phyloP scores from a whole-genome alignment of 2,888 invertebrate genomes.

The Drosophila imparisetae region DNA sequence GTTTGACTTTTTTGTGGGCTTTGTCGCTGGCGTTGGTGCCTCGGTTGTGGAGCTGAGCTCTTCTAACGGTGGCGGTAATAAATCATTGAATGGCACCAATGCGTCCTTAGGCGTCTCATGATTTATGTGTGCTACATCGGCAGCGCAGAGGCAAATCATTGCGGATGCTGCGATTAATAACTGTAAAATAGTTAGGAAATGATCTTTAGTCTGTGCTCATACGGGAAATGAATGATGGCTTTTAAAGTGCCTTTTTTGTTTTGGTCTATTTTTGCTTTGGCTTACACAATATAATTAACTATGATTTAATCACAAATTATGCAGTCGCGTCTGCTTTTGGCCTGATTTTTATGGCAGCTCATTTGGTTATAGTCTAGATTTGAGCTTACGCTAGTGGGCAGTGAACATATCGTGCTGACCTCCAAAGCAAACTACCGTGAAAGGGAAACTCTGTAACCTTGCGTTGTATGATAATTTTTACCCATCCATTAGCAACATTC shows the following conservation, averaged over 20 bases:
- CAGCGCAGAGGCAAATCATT: constrained; percentile 61
- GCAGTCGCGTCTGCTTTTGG: constrained; percentile 42
- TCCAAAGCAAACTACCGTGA: constrained; percentile 29
- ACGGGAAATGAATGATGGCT: constrained; percentile 46
- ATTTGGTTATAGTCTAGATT: constrained; percentile 46
- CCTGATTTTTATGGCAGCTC: constrained; percentile 51
- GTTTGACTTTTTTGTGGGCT: constrained; percentile 68
- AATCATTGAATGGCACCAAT: constrained; percentile 80
- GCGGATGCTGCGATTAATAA: constrained; percentile 75
- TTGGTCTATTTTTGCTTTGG: constrained; percentile 2
- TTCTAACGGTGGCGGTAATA: constrained; percentile 77
- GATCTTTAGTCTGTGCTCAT: constrained; percentile 25
- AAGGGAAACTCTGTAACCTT: constrained; percentile 53
- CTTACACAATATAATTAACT: constrained; percentile 53
- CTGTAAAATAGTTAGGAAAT: constrained; percentile 66
- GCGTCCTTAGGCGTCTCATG: constrained; percentile 57
- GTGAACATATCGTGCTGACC: constrained; percentile 24
- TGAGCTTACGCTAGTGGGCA: constrained; percentile 35
- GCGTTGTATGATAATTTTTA: constrained; percentile 59
- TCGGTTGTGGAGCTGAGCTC: constrained; percentile 31
- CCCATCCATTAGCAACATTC: not conserved
- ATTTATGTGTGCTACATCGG: constrained; percentile 74
- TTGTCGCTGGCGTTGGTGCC: constrained; percentile 34
- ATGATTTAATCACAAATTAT: constrained; percentile 44
- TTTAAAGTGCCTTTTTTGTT: constrained; percentile 20